Evolutionary conservation across 2,888 invertebrate genomes (phyloP).

Genomic region (Sisyra nigra): DNA sequence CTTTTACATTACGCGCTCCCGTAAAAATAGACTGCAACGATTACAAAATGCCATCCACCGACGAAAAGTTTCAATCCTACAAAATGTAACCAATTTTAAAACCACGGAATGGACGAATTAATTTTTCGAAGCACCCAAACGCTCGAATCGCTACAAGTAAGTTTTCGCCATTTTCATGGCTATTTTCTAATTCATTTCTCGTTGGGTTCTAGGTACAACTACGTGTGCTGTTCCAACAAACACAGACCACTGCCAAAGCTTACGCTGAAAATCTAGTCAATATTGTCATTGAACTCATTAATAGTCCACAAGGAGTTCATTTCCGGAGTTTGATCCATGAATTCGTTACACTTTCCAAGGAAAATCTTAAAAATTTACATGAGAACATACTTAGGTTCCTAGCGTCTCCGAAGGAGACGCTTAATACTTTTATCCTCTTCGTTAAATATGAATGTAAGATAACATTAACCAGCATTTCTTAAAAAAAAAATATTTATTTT

Average conservation of each 20-base stretch:
- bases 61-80: no score
- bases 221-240: slow-evolving; percentile 14
- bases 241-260: slow-evolving; percentile 12
- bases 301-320: slow-evolving; percentile 13
- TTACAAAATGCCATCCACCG: no score
- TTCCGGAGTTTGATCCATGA: slow-evolving; percentile 13
- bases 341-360: slow-evolving; percentile 10
- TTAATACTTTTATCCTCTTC: not conserved
- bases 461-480: not conserved
- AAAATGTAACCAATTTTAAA: no score
- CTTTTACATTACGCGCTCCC: no score
- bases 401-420: not conserved
- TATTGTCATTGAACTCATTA: slow-evolving; percentile 12
- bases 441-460: not conserved
- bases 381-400: not conserved
- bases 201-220: slow-evolving; percentile 14
- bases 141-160: slow-evolving; percentile 12
- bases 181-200: not conserved
- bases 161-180: not conserved
- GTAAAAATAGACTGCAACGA: no score
- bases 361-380: slow-evolving; percentile 8
- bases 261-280: slow-evolving; percentile 14
- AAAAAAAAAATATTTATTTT: slow-evolving; percentile 1
- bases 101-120: slow-evolving; percentile 11
- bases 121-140: slow-evolving; percentile 11